Evolutionary conservation across 2,888 invertebrate species (phyloP).

Genomic region (Temnothorax ravouxi): DNA sequence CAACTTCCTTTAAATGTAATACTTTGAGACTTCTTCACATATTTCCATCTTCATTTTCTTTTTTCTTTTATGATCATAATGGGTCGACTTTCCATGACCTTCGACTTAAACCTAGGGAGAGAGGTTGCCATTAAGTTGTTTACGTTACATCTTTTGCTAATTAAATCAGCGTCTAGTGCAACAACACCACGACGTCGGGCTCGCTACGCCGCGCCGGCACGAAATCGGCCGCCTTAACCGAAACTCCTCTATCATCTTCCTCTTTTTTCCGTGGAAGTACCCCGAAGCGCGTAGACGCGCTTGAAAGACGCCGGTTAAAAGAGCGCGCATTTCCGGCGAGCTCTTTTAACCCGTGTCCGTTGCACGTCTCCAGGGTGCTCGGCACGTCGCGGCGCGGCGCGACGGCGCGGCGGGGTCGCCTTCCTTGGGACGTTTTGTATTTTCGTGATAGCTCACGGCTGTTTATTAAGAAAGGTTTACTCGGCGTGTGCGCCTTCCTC

Average conservation of each 20-base stretch:
- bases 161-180: constrained; percentile 66
- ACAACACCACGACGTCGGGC: constrained; percentile 59
- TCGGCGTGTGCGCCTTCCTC: constrained; percentile 53
- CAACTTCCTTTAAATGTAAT: background rate
- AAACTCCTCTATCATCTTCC: constrained; percentile 12
- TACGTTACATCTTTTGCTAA: constrained; percentile 58
- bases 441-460: constrained; percentile 77
- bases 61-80: background rate
- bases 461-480: constrained; percentile 74
- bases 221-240: constrained; percentile 17
- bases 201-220: background rate
- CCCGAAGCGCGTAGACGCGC: constrained; percentile 67
- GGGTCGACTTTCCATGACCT: constrained; percentile 6
- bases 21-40: background rate
- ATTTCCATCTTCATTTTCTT: background rate
- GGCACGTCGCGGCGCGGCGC: constrained; percentile 2
- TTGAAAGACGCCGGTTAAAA: constrained; percentile 60
- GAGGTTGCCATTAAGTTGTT: constrained; percentile 63
- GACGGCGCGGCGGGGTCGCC: constrained; percentile 37
- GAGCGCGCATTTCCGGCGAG: constrained; percentile 41
- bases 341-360: constrained; percentile 19
- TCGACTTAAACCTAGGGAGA: background rate
- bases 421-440: constrained; percentile 60
- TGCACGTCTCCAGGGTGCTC: constrained; percentile 10
- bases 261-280: constrained; percentile 49